These are phyloP conservation scores for Pseudorhiza aurosa DNA, from an alignment of 30 jellyfish, hydroid and myxozoan species.

Conservation along the genomic window DNA sequence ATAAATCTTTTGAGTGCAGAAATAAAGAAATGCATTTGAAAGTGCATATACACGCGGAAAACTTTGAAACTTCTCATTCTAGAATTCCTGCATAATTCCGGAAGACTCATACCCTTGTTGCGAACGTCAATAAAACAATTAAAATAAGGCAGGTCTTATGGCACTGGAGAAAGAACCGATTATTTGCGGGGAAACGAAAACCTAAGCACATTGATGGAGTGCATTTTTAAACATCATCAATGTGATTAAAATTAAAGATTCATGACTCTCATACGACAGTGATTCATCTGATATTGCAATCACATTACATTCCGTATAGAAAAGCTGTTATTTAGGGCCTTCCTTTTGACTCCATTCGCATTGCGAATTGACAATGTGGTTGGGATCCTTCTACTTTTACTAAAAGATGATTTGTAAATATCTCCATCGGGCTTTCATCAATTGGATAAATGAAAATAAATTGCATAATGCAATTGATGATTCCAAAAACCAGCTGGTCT, in stretches of 20 bases:
- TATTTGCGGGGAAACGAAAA: background rate
- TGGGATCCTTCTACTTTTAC: background rate
- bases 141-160: too few relatives aligned
- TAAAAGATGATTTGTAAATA: background rate
- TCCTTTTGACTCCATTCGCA: background rate
- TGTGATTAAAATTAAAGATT: background rate
- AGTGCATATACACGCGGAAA: too few relatives aligned
- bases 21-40: too few relatives aligned
- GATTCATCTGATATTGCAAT: background rate
- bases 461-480: background rate
- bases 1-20: too few relatives aligned
- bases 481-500: slow-evolving; percentile 1
- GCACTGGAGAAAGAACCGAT: too few relatives aligned
- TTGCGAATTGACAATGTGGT: slow-evolving; percentile 4
- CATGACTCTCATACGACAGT: background rate
- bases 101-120: too few relatives aligned
- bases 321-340: background rate
- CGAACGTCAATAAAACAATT: too few relatives aligned
- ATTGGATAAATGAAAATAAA: background rate
- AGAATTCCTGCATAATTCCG: too few relatives aligned
- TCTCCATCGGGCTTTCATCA: background rate
- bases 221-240: background rate
- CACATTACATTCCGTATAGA: background rate
- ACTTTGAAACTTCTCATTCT: too few relatives aligned
- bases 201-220: background rate